Evolutionary conservation across 2,113 vertebrate species (phyloP).

Genomic region (Hemibagrus wyckioides): DNA sequence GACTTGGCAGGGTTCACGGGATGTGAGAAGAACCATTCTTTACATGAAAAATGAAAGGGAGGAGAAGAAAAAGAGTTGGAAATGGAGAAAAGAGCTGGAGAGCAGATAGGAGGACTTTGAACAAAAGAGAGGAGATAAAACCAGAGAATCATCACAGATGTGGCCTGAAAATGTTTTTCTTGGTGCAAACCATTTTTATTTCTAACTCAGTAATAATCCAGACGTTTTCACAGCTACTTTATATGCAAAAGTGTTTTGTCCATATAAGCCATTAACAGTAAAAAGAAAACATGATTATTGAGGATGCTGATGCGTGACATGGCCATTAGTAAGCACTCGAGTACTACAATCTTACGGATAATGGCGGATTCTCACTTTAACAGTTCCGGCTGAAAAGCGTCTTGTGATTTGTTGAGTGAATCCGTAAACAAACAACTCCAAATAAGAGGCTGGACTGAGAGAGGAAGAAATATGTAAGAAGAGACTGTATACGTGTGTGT

Average conservation of each 20-base stretch:
- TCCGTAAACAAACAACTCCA: constrained; percentile 1
- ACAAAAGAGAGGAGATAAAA: constrained; percentile 44
- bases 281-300: background rate
- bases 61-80: constrained; percentile 56
- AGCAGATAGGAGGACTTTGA: constrained; percentile 45
- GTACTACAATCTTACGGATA: background rate
- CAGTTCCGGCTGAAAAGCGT: background rate
- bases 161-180: constrained; percentile 6
- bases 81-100: constrained; percentile 45
- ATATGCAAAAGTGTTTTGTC: background rate
- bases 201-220: background rate
- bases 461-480: too few species aligned
- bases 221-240: background rate
- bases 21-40: constrained; percentile 66
- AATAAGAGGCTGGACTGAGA: constrained; percentile 33
- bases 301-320: background rate
- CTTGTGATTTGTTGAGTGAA: background rate
- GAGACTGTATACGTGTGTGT: background rate
- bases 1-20: constrained; percentile 68
- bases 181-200: background rate
- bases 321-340: background rate
- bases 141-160: constrained; percentile 34
- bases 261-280: background rate
- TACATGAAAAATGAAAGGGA: constrained; percentile 49
- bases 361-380: background rate